These are phyloP conservation scores for cattle (Bos taurus) DNA, from an alignment of 2,113 vertebrate species.

Conservation along the genomic window DNA sequence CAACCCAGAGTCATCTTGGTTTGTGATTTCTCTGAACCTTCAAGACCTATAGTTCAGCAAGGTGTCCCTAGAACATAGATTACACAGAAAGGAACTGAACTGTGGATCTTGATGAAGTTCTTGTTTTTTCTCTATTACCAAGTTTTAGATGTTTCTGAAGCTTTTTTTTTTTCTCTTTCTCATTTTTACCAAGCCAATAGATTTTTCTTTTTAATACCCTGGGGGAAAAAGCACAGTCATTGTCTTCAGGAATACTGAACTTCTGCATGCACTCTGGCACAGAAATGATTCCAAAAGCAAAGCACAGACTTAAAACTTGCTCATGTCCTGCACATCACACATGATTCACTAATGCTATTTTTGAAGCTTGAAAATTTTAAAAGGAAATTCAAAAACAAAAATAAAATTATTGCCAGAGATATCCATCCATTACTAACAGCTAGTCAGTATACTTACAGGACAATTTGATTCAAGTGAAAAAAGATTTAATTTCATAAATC, in stretches of 20 bases:
- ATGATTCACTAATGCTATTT: slow-evolving; percentile 25
- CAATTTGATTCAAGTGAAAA: not conserved
- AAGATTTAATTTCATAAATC: not conserved
- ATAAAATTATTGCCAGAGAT: not conserved
- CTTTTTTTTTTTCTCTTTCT: not conserved
- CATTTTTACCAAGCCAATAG: not conserved
- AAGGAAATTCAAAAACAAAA: slow-evolving; percentile 38
- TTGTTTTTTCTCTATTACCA: not conserved
- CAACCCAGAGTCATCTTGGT: not conserved
- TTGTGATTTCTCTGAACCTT: not conserved
- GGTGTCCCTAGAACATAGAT: not conserved
- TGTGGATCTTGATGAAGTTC: not conserved
- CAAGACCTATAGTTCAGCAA: not conserved
- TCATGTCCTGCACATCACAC: not conserved
- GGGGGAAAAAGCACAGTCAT: not conserved
- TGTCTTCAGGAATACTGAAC: not conserved
- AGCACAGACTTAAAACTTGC: not conserved
- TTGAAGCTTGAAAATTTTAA: not conserved
- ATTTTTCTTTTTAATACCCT: not conserved
- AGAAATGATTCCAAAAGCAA: not conserved
- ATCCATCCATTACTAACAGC: not conserved
- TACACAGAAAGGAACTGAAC: not conserved
- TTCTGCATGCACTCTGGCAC: slow-evolving; percentile 14
- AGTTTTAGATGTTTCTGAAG: not conserved
- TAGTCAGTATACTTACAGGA: not conserved